Conservation (phyloP, 2,888 invertebrate species). For the Dichetophora obliterata region DNA sequence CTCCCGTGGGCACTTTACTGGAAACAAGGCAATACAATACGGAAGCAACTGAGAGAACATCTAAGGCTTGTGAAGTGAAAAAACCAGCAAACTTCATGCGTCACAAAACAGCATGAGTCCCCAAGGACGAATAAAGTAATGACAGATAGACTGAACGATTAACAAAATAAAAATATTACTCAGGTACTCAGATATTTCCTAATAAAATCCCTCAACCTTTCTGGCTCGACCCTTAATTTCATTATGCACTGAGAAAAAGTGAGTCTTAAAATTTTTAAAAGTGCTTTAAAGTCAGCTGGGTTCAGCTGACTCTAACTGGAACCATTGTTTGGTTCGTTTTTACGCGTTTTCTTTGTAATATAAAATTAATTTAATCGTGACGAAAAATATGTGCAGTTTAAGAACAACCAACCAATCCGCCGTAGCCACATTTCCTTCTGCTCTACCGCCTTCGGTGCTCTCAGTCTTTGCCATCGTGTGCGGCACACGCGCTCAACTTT, state of each 20-base stretch:
- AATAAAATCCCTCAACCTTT: too few species aligned
- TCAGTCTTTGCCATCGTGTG: neutral
- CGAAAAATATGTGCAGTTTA: neutral
- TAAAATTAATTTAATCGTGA: conserved; percentile 59
- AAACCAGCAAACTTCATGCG: too few species aligned
- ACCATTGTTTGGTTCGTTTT: neutral
- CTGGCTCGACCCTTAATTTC: too few species aligned
- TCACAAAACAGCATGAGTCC: too few species aligned
- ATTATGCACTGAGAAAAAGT: too few species aligned
- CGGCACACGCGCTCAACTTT: neutral
- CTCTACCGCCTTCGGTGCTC: neutral
- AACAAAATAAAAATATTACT: too few species aligned
- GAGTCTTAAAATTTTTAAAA: too few species aligned
- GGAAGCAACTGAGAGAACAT: conserved; percentile 47
- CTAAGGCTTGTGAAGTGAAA: neutral
- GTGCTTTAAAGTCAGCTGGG: too few species aligned
- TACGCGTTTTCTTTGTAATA: conserved; percentile 55
- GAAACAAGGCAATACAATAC: conserved; percentile 61
- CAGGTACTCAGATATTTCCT: too few species aligned
- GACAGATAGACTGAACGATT: too few species aligned
- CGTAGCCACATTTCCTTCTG: neutral
- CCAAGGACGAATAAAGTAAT: too few species aligned
- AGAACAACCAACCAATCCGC: neutral
- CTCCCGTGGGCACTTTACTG: conserved; percentile 60
- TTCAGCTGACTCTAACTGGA: too few species aligned